Conservation (phyloP, 2,113 vertebrate species). For the Eira barbara region DNA sequence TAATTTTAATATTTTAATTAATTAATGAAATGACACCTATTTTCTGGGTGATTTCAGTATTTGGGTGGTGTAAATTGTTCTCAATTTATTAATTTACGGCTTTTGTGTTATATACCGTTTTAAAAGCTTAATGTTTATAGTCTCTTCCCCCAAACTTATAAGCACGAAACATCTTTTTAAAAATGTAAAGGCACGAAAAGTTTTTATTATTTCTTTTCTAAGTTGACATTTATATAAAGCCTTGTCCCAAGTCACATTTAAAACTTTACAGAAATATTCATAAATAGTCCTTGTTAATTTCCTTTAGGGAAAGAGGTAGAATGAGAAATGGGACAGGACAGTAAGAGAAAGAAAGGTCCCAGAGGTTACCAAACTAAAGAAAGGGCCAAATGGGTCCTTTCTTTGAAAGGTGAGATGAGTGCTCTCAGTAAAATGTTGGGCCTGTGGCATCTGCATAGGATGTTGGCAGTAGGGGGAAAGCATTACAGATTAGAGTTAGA, state of each 20-base stretch:
- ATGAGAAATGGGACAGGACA: neutral
- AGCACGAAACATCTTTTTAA: neutral
- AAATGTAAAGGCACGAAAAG: neutral
- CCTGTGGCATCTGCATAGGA: neutral
- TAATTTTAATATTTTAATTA: neutral
- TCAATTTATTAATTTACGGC: neutral
- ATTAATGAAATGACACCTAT: neutral
- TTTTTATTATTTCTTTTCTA: neutral
- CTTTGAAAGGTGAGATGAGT: neutral
- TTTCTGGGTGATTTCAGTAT: neutral
- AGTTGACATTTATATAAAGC: constrained; percentile 11
- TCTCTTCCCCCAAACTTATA: neutral
- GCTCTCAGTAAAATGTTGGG: neutral
- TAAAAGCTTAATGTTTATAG: neutral
- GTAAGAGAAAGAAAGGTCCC: neutral
- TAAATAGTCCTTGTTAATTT: neutral
- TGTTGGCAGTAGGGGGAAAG: neutral
- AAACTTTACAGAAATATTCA: neutral
- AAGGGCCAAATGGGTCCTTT: neutral
- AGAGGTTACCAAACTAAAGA: neutral
- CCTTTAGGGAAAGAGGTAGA: neutral
- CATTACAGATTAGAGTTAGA: neutral
- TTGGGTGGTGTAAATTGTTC: neutral
- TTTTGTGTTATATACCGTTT: neutral
- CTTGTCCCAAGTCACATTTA: neutral